These are phyloP conservation scores for Sarcophaga caerulescens DNA, from an alignment of 2,888 invertebrate species.

Conservation along the genomic window DNA sequence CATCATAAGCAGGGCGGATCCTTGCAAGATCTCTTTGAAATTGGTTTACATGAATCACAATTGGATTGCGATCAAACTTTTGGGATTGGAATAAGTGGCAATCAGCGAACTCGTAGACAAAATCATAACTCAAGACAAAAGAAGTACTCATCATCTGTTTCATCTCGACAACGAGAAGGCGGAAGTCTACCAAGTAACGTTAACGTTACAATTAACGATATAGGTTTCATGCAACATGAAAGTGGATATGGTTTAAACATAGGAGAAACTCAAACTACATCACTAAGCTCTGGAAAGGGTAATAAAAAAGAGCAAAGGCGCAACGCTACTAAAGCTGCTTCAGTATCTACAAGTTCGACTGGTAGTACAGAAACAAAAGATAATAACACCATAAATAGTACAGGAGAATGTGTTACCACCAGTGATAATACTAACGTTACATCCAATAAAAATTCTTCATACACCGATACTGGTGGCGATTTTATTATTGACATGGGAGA, in stretches of 20 bases:
- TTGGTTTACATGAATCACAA: conserved; percentile 78
- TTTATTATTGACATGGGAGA: conserved; percentile 82
- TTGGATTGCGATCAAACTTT: conserved; percentile 79
- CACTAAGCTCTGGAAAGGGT: conserved; percentile 30
- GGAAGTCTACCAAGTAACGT: conserved; percentile 85
- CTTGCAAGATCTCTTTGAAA: conserved; percentile 84
- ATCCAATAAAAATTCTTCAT: conserved; percentile 49
- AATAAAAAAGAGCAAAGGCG: conserved; percentile 69
- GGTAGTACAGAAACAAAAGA: conserved; percentile 56
- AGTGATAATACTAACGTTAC: conserved; percentile 57
- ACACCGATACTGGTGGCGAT: conserved; percentile 78
- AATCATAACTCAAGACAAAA: conserved; percentile 79
- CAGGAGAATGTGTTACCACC: conserved; percentile 64
- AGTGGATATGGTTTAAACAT: background rate
- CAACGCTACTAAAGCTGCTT: conserved; percentile 68
- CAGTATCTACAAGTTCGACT: conserved; percentile 55
- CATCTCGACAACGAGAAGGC: conserved; percentile 84
- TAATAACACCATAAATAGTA: conserved; percentile 33
- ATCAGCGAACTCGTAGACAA: conserved; percentile 74
- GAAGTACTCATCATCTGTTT: conserved; percentile 78
- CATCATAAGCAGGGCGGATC: conserved; percentile 83
- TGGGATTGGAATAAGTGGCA: conserved; percentile 73
- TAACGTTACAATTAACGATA: conserved; percentile 79
- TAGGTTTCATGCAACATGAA: conserved; percentile 71
- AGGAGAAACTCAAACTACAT: background rate